A percentile compares a stretch with the other conserved stretches of the same genome.
Evolutionary conservation across 1,140 invertebrate species (phyloP).

Genomic region (Nylanderia fulva): DNA sequence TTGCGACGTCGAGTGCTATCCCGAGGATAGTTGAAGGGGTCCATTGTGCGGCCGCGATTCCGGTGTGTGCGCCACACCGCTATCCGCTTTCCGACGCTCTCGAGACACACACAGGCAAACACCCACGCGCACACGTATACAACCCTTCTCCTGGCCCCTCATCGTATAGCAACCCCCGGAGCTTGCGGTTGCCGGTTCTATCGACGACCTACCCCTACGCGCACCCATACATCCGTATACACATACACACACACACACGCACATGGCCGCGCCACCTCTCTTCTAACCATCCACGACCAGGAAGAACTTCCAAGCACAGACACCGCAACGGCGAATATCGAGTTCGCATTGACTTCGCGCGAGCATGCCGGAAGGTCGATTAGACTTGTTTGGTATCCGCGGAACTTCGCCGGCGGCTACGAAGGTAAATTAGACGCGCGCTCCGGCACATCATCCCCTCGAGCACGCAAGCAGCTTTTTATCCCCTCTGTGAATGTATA

Average conservation of each 20-base stretch:
- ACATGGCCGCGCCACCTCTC: constrained; percentile 37
- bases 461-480: constrained; percentile 48
- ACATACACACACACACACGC: background rate
- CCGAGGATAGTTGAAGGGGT: constrained; percentile 72
- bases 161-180: constrained; percentile 41
- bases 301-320: constrained; percentile 62
- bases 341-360: constrained; percentile 51
- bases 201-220: constrained; percentile 26
- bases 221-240: no score
- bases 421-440: constrained; percentile 55
- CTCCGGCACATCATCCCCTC: background rate
- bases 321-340: constrained; percentile 52
- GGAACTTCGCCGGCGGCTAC: constrained; percentile 43
- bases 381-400: constrained; percentile 59
- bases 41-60: constrained; percentile 69
- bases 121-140: background rate
- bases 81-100: constrained; percentile 70
- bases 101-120: constrained; percentile 2
- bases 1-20: constrained; percentile 76
- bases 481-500: constrained; percentile 26
- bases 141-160: constrained; percentile 32
- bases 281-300: background rate
- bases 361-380: constrained; percentile 57
- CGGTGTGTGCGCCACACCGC: constrained; percentile 62
- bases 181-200: constrained; percentile 64